phyloP scores from a whole-genome alignment of 2,888 invertebrate species.

The Scrobipalpa atriplicella region DNA sequence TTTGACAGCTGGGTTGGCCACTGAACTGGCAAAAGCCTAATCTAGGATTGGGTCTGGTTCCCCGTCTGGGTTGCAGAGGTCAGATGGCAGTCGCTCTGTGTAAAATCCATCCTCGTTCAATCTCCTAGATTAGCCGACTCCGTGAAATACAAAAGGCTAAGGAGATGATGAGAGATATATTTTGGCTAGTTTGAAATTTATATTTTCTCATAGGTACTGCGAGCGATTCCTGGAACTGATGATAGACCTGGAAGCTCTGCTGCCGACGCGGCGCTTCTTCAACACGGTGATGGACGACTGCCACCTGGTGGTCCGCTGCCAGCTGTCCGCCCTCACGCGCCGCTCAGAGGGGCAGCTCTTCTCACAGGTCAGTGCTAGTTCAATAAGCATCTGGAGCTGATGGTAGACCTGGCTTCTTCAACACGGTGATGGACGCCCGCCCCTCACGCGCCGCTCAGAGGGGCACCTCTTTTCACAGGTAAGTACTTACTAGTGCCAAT shows the following conservation, averaged over 20 bases:
- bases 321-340: conserved; percentile 88
- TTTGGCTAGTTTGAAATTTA: too few relatives aligned
- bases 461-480: conserved; percentile 89
- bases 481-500: too few relatives aligned
- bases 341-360: conserved; percentile 95
- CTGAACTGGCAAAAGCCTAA: too few relatives aligned
- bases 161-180: too few relatives aligned
- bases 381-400: conserved; percentile 88
- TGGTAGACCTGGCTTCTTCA: conserved; percentile 99
- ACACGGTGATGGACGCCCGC: conserved; percentile 96
- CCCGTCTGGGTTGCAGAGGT: too few relatives aligned
- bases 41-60: too few relatives aligned
- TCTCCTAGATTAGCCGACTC: too few relatives aligned
- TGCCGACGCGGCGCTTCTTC: conserved; percentile 98
- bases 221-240: conserved; percentile 98
- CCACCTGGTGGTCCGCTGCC: conserved; percentile 95
- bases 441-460: conserved; percentile 58
- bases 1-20: too few relatives aligned
- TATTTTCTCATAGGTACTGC: conserved; percentile 85
- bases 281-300: conserved; percentile 97
- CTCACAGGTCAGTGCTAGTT: conserved; percentile 89
- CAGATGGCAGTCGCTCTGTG: too few relatives aligned
- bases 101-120: too few relatives aligned
- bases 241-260: conserved; percentile 96
- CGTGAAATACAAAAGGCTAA: too few relatives aligned